phyloP scores from a whole-genome alignment of 1,140 invertebrate species.

The Hylyphantes graminicola region DNA sequence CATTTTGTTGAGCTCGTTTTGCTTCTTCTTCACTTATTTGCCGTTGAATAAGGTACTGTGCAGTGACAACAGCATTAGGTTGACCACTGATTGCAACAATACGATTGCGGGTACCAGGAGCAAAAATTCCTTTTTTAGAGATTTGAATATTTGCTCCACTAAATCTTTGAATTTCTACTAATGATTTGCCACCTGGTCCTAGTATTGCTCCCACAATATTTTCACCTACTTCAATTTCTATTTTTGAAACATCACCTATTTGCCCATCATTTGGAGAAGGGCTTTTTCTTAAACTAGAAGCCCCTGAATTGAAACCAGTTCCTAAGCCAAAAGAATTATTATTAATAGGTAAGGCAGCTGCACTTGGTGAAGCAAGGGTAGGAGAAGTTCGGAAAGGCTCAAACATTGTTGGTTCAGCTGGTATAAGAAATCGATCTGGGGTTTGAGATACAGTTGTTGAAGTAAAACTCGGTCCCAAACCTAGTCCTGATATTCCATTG shows the following conservation, averaged over 20 bases:
- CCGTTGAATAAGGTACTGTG: constrained; percentile 94
- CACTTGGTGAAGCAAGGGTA: constrained; percentile 68
- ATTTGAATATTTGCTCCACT: constrained; percentile 98
- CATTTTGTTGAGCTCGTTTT: constrained; percentile 88
- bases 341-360: constrained; percentile 74
- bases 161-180: constrained; percentile 96
- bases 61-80: constrained; percentile 85
- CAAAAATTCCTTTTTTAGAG: constrained; percentile 97
- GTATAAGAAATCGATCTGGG: constrained; percentile 60
- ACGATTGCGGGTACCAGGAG: constrained; percentile 94
- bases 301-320: constrained; percentile 69
- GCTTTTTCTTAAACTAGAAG: constrained; percentile 77
- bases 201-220: constrained; percentile 95
- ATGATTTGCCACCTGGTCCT: constrained; percentile 92
- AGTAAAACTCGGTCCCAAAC: constrained; percentile 54
- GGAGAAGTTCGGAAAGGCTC: constrained; percentile 64
- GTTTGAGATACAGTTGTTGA: constrained; percentile 58
- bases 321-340: constrained; percentile 84
- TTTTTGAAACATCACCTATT: constrained; percentile 79
- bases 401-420: constrained; percentile 61
- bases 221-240: constrained; percentile 89
- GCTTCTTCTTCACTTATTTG: constrained; percentile 94
- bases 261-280: constrained; percentile 76
- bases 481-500: constrained; percentile 48
- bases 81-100: constrained; percentile 95